Base-by-base conservation (phyloP, 2,797 vertebrate genomes). In the Numenius phaeopus region DNA sequence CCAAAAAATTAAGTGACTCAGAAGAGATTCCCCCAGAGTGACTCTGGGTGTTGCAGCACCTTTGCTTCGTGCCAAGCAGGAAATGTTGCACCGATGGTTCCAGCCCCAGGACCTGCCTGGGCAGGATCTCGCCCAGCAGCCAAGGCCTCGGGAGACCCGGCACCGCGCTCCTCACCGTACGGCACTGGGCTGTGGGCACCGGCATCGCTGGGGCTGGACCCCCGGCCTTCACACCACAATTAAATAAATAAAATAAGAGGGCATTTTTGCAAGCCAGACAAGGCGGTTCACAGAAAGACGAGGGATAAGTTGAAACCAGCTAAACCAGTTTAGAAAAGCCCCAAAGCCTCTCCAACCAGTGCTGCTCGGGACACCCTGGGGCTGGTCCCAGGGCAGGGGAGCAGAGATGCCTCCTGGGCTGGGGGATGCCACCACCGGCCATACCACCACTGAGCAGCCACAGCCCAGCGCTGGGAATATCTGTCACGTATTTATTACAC, bases 401-500 rank as follows among this genome's bases (percentile, higher is more conserved):
- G 57, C 24, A 67, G 46, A 83, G 89, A 82, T 69, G 70, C 2
- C n/a, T 47, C 69, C 46, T 39, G 0, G 0, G 16, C 54, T 59
- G 4, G 0, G 52, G 77, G 95, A 95, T 95, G 94, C 66, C 93
- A 88, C 65, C 1, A 1, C 40, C 4, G 8, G 67, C 61, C 19
- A 3, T 37, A 16, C 50, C 85, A 79, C 40, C 39, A 19, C 52
- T 1, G 40, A 83, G 52, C 7, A 1, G 19, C 59, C 4, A 1
- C 2, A 9, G 0, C 83, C 54, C 83, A 7, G 73, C 1, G 1
- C 95, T 40, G 71, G 37, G 54, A 83, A 9, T 54, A 42, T 83
- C 91, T 83, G 77, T 83, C 93, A 29, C 61, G 72, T 54, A 61
- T 82, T 80, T 64, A 84, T 96, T 92, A 97, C 96, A 89, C 94